phyloP scores from a whole-genome alignment of 2,888 invertebrate species.

The Drosophila paracracens region DNA sequence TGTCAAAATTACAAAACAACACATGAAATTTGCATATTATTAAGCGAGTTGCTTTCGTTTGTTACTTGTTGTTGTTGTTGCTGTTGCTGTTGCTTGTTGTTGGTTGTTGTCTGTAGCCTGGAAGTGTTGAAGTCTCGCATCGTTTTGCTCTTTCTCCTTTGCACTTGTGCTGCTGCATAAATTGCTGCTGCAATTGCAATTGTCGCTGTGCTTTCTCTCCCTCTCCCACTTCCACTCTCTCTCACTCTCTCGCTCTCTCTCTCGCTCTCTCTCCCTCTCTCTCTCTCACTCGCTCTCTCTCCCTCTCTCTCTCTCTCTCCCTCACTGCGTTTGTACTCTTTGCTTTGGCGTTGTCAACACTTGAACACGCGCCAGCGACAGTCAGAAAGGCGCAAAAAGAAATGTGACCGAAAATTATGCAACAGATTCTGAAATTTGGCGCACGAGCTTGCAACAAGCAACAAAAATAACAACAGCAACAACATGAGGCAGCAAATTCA shows the following conservation, averaged over 20 bases:
- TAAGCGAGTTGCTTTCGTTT: slow-evolving; percentile 31
- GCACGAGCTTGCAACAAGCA: slow-evolving; percentile 39
- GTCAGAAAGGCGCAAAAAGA: slow-evolving; percentile 44
- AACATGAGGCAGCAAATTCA: background rate
- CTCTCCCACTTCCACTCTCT: background rate
- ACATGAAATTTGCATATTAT: slow-evolving; percentile 77
- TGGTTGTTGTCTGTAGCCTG: slow-evolving; percentile 26
- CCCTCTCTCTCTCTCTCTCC: background rate
- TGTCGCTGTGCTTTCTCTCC: slow-evolving; percentile 46
- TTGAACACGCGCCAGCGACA: slow-evolving; percentile 77
- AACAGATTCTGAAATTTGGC: slow-evolving; percentile 76
- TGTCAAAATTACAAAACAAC: slow-evolving; percentile 68
- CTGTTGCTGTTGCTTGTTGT: background rate
- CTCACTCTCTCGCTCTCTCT: background rate
- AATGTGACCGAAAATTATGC: slow-evolving; percentile 69
- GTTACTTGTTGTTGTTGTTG: slow-evolving; percentile 13
- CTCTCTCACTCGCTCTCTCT: background rate
- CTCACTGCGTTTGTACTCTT: slow-evolving; percentile 12
- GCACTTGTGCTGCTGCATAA: slow-evolving; percentile 49
- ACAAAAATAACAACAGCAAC: slow-evolving; percentile 25
- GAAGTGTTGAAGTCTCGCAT: slow-evolving; percentile 37
- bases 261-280: background rate
- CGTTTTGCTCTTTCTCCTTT: slow-evolving; percentile 23
- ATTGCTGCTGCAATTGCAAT: slow-evolving; percentile 76
- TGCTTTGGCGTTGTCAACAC: slow-evolving; percentile 68